phyloP scores from a whole-genome alignment of 2,888 invertebrate genomes.

The Balanococcus diminutus region DNA sequence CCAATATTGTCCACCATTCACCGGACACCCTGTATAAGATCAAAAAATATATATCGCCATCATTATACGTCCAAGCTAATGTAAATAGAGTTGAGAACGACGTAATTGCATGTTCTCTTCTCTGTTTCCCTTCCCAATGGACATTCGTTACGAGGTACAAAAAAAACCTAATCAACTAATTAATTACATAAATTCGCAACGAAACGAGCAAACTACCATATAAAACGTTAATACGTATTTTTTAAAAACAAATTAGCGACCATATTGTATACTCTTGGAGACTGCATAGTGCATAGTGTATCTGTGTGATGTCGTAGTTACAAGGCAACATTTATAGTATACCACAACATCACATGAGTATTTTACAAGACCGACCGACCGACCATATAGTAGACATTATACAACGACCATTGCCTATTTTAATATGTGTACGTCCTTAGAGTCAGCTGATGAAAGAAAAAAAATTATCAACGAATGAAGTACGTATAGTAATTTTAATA shows the following conservation, averaged over 20 bases:
- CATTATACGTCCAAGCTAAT: background rate
- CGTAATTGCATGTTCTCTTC: background rate
- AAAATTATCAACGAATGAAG: constrained; percentile 7
- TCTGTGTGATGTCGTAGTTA: background rate
- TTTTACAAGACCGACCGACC: background rate
- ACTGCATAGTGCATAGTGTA: no score
- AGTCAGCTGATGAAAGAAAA: background rate
- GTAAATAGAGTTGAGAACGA: background rate
- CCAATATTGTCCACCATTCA: no score
- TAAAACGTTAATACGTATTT: constrained; percentile 13
- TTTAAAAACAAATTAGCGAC: constrained; percentile 33
- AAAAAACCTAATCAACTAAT: background rate
- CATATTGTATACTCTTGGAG: background rate
- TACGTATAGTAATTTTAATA: constrained; percentile 12
- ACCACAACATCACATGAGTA: background rate
- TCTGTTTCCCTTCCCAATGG: background rate
- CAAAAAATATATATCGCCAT: background rate
- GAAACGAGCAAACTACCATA: background rate
- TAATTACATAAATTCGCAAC: constrained; percentile 26
- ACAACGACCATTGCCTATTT: background rate
- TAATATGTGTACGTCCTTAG: background rate
- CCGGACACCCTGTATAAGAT: no score
- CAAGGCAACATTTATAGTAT: background rate
- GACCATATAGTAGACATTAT: background rate
- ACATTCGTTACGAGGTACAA: background rate